phyloP scores from a whole-genome alignment of 2,113 vertebrate species.

The Pollimyrus isidori region DNA sequence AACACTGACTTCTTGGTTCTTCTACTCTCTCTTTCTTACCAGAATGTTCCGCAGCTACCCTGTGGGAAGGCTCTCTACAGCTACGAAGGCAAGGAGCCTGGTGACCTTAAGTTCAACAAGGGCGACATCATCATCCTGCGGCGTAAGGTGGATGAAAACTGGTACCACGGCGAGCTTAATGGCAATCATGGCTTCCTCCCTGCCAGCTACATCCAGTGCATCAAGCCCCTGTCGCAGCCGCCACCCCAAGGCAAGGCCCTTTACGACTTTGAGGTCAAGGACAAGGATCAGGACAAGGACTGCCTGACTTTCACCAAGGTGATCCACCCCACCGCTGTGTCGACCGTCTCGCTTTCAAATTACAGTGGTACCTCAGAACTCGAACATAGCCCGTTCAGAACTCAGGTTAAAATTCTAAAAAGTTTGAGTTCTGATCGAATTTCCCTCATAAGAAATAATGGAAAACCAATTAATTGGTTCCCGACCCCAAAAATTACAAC shows the following conservation, averaged over 20 bases:
- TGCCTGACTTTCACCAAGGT: conserved; percentile 97
- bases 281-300: conserved; percentile 95
- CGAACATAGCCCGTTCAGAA: no score
- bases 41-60: conserved; percentile 85
- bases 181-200: conserved; percentile 89
- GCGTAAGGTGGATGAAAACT: conserved; percentile 88
- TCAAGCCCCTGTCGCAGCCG: conserved; percentile 80
- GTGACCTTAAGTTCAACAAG: conserved; percentile 90
- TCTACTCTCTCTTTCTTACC: conserved; percentile 28
- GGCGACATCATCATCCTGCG: conserved; percentile 91
- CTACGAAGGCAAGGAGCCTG: conserved; percentile 89
- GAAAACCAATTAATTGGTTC: no score
- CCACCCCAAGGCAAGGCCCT: conserved; percentile 93
- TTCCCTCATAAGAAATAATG: no score
- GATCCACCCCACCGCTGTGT: conserved; percentile 16
- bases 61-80: conserved; percentile 90
- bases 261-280: conserved; percentile 97
- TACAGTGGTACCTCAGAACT: no score
- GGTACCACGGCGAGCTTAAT: conserved; percentile 92
- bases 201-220: conserved; percentile 84
- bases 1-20: neutral
- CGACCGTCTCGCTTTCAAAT: neutral
- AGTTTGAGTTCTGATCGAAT: no score
- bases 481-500: no score
- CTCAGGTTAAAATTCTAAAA: no score